Evolutionary conservation across 2,888 invertebrate species (phyloP), one percentile per base, ranked within the genome.

Genomic region (Cacoxenus indagator): DNA sequence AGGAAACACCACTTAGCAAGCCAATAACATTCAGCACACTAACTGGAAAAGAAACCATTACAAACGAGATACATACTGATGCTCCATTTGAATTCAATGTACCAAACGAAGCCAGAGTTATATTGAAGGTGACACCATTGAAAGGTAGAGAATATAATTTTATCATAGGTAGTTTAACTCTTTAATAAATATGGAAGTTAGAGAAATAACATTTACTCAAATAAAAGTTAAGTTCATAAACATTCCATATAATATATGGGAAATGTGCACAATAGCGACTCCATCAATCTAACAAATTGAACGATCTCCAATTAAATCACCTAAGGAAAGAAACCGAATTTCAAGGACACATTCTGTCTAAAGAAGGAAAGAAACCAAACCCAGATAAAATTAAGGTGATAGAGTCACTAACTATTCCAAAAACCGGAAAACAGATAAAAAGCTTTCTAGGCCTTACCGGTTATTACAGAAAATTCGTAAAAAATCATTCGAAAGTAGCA

Each of bases 51-150:
- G 65, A 57, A 31, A 31, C 46, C 24, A 67, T 65, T 65, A 61
- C 64, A n/a, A 67, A 65, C 55, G 65, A 67, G 45, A 48, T 70
- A 17, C n/a, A 19, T n/a, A 59, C 66, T 43, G 27, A 54, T 11
- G 48, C 64, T 37, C 70, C 68, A 6, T 17, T 57, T 1, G 70
- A 70, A 45, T 70, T 68, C 48, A 68, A 70, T 37, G 14, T 70
- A 51, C 68, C 57, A 1, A 51, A 62, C 24, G 46, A 67, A 2
- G 55, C 54, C n/a, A 67, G 55, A 31, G 14, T 65, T 0, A 31
- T 59, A 22, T 69, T 55, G 69, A 69, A 67, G n/a, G 37, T n/a
- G 2, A 14, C 46, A 46, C 59, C 54, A 59, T 45, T 67, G 11
- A 67, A 17, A 27, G 29, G 61, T 22, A 67, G 67, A 45, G 51